Evolutionary conservation across 1,140 invertebrate genomes (phyloP).

Genomic region (Psilanteris sp.): DNA sequence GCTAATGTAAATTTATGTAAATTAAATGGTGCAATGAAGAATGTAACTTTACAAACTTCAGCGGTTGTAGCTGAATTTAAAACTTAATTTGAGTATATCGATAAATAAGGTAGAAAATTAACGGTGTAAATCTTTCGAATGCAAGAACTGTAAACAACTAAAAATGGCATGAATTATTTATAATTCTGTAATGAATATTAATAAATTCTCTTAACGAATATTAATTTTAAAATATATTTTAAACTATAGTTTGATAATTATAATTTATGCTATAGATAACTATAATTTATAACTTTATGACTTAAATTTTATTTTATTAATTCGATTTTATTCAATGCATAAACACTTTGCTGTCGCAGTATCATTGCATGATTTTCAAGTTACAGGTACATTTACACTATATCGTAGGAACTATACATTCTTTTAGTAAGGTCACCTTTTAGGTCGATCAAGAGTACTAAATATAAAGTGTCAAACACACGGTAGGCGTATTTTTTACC

Average conservation of each 20-base stretch:
- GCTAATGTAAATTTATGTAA: slow-evolving; percentile 55
- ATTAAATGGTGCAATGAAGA: slow-evolving; percentile 51
- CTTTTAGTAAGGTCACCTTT: slow-evolving; percentile 28
- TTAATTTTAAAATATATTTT: too few species aligned
- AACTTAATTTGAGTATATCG: slow-evolving; percentile 13
- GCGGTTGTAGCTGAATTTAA: slow-evolving; percentile 43
- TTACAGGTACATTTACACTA: slow-evolving; percentile 57
- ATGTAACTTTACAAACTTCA: slow-evolving; percentile 45
- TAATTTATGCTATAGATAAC: too few species aligned
- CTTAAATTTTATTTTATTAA: too few species aligned
- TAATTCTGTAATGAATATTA: too few species aligned
- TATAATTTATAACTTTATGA: too few species aligned
- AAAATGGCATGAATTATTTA: too few species aligned
- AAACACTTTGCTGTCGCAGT: slow-evolving; percentile 55
- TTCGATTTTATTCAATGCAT: too few species aligned
- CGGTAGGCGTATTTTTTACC: slow-evolving; percentile 49
- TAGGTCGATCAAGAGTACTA: slow-evolving; percentile 63
- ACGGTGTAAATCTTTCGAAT: too few species aligned
- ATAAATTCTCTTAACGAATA: too few species aligned
- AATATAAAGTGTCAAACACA: slow-evolving; percentile 54
- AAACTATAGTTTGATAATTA: too few species aligned
- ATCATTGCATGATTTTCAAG: slow-evolving; percentile 68
- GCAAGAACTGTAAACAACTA: too few species aligned
- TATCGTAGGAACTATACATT: slow-evolving; percentile 18
- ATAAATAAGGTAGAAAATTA: too few species aligned